phyloP scores from a whole-genome alignment of 1,140 invertebrate genomes.

The Colletes gigas region DNA sequence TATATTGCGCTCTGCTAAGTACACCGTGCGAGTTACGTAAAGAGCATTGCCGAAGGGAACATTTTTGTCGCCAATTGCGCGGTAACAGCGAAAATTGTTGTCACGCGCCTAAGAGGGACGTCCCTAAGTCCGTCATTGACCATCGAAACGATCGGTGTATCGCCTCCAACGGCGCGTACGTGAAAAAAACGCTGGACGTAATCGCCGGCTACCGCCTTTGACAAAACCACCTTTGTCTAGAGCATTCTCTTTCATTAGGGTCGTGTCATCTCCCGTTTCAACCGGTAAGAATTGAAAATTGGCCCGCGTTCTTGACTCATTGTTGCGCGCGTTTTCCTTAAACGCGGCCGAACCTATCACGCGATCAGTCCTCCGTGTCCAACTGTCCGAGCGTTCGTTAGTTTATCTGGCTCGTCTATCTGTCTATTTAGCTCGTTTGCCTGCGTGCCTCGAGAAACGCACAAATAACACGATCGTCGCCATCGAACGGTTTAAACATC shows the following conservation, averaged over 20 bases:
- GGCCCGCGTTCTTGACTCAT: too few relatives aligned
- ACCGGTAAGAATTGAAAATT: constrained; percentile 14
- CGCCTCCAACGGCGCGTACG: neutral
- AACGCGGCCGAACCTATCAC: neutral
- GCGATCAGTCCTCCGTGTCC: neutral
- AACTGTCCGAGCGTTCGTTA: neutral
- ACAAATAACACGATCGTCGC: too few relatives aligned
- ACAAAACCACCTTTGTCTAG: constrained; percentile 18
- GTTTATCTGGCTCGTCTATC: too few relatives aligned
- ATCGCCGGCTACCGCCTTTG: neutral
- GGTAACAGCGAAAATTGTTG: constrained; percentile 27
- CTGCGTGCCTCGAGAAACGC: too few relatives aligned
- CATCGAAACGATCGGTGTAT: constrained; percentile 14
- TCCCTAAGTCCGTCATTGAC: constrained; percentile 2
- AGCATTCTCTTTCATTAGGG: neutral
- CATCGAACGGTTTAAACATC: too few relatives aligned
- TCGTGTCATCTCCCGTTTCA: neutral
- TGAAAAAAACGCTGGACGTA: neutral
- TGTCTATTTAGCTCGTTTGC: too few relatives aligned
- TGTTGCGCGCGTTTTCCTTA: neutral
- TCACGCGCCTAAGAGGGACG: constrained; percentile 3
- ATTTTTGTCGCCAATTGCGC: constrained; percentile 28
- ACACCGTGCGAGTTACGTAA: constrained; percentile 49
- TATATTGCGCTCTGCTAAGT: constrained; percentile 45
- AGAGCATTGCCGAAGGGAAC: constrained; percentile 29